Conservation (phyloP, 2,797 vertebrate genomes). For the Enoplosus armatus region DNA sequence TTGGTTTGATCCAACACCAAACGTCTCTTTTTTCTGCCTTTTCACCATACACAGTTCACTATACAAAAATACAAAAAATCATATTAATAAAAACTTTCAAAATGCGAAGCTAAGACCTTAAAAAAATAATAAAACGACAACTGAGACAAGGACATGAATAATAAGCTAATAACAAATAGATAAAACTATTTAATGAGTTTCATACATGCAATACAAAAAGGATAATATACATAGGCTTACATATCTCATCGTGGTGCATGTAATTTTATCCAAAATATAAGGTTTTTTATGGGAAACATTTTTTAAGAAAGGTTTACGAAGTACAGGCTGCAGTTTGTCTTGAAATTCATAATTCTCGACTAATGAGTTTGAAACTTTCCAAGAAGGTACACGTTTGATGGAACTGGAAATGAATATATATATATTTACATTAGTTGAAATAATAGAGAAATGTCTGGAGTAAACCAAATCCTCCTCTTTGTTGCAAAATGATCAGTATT, state of each 20-base stretch:
- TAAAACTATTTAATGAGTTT: too few relatives aligned
- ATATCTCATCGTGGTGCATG: not conserved
- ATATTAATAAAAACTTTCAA: not conserved
- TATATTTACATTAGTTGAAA: not conserved
- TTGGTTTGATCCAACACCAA: conserved; percentile 60
- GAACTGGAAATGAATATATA: not conserved
- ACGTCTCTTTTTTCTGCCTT: fast-evolving
- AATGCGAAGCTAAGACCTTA: too few relatives aligned
- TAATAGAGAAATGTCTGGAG: not conserved
- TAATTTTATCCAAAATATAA: not conserved
- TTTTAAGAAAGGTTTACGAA: not conserved
- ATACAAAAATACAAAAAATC: not conserved
- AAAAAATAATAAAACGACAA: not conserved
- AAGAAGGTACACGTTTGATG: not conserved
- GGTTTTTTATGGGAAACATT: not conserved
- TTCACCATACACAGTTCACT: conserved; percentile 11
- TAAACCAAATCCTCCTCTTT: not conserved
- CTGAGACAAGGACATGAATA: not conserved
- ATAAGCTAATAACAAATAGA: not conserved
- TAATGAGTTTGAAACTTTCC: not conserved
- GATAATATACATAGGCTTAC: not conserved
- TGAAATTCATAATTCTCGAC: not conserved
- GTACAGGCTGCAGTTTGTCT: not conserved
- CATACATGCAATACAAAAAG: not conserved
- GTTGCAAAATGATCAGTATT: not conserved